A percentile compares a stretch with the other conserved stretches of the same genome.
phyloP scores from a whole-genome alignment of 2,797 vertebrate genomes.

The Melanotaenia parkinsoni region DNA sequence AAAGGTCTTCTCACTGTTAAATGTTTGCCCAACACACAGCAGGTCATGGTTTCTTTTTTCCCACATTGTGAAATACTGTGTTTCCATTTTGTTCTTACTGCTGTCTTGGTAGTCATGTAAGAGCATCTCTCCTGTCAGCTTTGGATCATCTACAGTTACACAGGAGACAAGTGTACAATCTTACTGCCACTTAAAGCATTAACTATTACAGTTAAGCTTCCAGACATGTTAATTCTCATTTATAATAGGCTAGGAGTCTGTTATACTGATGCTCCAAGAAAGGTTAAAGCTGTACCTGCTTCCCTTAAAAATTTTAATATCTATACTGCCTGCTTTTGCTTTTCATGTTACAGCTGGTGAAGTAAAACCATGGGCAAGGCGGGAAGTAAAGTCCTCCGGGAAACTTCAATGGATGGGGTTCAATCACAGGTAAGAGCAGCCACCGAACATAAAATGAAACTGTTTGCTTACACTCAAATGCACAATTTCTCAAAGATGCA shows the following conservation, averaged over 20 bases:
- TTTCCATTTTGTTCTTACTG: too few species aligned
- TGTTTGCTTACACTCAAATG: too few species aligned
- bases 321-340: constrained; percentile 16
- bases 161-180: too few species aligned
- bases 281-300: not conserved
- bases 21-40: not conserved
- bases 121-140: too few species aligned
- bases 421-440: constrained; percentile 69
- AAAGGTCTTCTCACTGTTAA: not conserved
- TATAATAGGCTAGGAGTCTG: too few species aligned
- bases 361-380: constrained; percentile 74
- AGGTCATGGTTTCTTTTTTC: not conserved
- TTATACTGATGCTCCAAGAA: too few species aligned
- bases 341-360: constrained; percentile 28
- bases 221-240: not conserved
- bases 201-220: too few species aligned
- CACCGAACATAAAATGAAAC: not conserved
- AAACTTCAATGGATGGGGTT: constrained; percentile 76
- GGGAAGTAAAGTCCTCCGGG: constrained; percentile 77
- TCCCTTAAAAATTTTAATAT: not conserved
- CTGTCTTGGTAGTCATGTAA: too few species aligned
- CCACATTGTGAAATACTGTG: too few species aligned
- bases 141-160: too few species aligned
- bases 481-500: too few species aligned
- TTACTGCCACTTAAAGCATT: too few species aligned